phyloP scores from a whole-genome alignment of 2,797 vertebrate genomes.

The Coluber constrictor region DNA sequence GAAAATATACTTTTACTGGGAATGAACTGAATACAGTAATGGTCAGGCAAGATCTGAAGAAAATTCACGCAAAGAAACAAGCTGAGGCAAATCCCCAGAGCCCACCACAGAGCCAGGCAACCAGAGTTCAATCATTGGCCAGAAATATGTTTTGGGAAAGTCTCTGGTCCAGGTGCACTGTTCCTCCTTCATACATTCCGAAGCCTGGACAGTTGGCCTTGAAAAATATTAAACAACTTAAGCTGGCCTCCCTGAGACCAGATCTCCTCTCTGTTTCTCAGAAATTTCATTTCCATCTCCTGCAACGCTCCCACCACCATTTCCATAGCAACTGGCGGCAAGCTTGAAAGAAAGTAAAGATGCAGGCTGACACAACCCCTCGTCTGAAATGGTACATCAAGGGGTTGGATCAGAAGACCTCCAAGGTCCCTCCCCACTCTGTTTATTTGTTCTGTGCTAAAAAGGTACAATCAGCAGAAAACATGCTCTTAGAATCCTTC shows the following conservation, averaged over 20 bases:
- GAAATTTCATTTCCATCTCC: background rate
- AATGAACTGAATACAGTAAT: background rate
- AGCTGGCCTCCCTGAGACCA: background rate
- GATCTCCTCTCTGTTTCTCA: background rate
- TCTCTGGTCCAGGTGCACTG: background rate
- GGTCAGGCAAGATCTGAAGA: background rate
- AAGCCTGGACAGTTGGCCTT: background rate
- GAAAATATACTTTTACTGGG: background rate
- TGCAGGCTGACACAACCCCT: background rate
- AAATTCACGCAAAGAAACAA: background rate
- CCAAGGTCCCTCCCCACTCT: background rate
- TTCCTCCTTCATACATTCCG: background rate
- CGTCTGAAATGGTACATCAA: no score
- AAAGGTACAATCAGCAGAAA: background rate
- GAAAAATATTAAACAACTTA: background rate
- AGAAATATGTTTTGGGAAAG: background rate
- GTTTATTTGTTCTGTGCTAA: background rate
- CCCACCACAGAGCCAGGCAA: background rate
- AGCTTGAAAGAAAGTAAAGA: background rate
- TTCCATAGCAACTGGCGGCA: background rate
- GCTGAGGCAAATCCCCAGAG: no score
- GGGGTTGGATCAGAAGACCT: no score
- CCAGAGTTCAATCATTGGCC: background rate
- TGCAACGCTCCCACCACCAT: background rate
- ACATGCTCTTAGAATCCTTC: background rate